Base-by-base conservation (phyloP, 2,113 vertebrate species). In the Callipepla squamata region DNA sequence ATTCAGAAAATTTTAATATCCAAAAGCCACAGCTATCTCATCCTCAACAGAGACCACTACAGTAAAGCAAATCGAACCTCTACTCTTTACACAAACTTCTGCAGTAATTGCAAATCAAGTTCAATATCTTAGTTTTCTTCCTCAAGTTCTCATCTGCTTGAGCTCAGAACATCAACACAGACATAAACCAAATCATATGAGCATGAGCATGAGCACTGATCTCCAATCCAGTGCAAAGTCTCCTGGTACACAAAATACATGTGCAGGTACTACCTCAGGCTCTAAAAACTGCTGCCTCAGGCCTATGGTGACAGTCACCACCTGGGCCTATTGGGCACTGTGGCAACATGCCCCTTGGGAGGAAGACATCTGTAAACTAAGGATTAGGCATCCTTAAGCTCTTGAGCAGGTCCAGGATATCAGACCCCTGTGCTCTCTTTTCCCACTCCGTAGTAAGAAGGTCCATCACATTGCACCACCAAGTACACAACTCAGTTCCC, bases 221-320 rank as follows among this genome's bases (percentile, higher is more conserved):
- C 47, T 61, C 61, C n/a, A 70, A 58, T 63, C 26, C 14, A 77
- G 76, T 26, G 86, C 77, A 74, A 90, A 74, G 42, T 50, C 59
- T 80, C 65, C 61, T 92, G 63, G 85, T 74, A 86, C 75, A 69
- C 22, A 77, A 28, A 73, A 55, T 22, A 69, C n/a, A 76, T 13
- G 17, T 6, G 32, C 50, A 83, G 65, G 32, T 34, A 32, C 36
- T 42, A 34, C 47, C 42, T 74, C 55, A 89, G 50, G 30, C 55
- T 66, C 72, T 83, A 53, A 30, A 55, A 86, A 88, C 22, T 61
- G 62, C 57, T 20, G 34, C 51, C 40, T 58, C 34, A 72, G 34
- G 47, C 76, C 40, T 61, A 8, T 0, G 3, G 42, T 40, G 42
- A 34, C 59, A 57, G 38, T 59, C 0, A 0, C 38, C 28, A 74